Evolutionary conservation across 2,888 invertebrate species (phyloP).

Genomic region (Rhagium mordax): DNA sequence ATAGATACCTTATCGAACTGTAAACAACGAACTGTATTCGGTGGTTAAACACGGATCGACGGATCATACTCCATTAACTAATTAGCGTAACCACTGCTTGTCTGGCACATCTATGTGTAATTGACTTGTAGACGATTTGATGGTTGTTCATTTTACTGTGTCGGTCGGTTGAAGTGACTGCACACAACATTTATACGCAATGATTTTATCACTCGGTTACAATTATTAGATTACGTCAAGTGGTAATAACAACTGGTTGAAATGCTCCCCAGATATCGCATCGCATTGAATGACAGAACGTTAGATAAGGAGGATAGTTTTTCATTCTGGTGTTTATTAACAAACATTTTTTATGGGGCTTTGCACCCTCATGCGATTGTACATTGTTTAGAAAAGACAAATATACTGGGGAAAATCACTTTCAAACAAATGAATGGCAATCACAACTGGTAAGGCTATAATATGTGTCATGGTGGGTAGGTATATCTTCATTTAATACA

Average conservation of each 20-base stretch:
- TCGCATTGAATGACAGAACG: no score
- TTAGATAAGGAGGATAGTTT: no score
- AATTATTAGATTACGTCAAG: background rate
- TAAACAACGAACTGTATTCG: constrained; percentile 9
- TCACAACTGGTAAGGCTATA: no score
- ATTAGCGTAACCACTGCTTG: constrained; percentile 39
- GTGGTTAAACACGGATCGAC: constrained; percentile 42
- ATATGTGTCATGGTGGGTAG: no score
- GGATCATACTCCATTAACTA: constrained; percentile 46
- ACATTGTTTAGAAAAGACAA: no score
- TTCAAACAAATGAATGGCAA: no score
- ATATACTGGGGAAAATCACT: no score
- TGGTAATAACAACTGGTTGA: background rate
- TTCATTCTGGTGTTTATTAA: no score
- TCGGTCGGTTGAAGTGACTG: background rate
- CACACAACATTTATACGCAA: background rate
- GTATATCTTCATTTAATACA: no score
- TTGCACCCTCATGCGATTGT: no score
- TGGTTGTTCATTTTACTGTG: background rate
- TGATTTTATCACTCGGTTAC: background rate
- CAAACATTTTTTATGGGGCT: no score
- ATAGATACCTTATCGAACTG: constrained; percentile 1
- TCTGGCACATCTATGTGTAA: background rate
- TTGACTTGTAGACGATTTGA: constrained; percentile 9
- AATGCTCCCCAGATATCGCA: no score